phyloP scores from a whole-genome alignment of 2,888 invertebrate genomes.

The Lithophane ornitopus region DNA sequence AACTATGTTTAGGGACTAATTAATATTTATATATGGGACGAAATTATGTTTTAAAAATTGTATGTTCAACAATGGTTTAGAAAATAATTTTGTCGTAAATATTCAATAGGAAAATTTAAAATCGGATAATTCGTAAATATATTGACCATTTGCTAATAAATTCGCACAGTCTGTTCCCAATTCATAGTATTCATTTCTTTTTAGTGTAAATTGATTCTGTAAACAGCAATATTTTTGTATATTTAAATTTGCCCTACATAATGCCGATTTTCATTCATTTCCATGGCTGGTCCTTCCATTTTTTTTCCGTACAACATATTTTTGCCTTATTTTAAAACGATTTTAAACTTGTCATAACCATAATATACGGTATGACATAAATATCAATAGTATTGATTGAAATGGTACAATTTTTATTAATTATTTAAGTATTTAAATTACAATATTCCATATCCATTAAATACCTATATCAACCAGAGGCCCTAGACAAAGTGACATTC shows the following conservation, averaged over 20 bases:
- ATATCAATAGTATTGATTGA: conserved; percentile 41
- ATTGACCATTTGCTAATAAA: conserved; percentile 74
- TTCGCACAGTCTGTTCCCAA: conserved; percentile 78
- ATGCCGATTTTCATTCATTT: conserved; percentile 14
- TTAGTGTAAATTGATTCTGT: conserved; percentile 14
- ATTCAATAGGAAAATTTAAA: conserved; percentile 54
- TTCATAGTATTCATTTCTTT: conserved; percentile 50
- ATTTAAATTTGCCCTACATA: conserved; percentile 9
- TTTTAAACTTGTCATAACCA: conserved; percentile 40
- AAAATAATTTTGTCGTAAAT: conserved; percentile 46
- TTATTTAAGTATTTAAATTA: conserved; percentile 13
- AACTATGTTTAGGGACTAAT: conserved; percentile 40
- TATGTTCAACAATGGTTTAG: conserved; percentile 41
- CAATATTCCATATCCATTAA: conserved; percentile 25
- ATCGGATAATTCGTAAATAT: conserved; percentile 62
- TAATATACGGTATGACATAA: conserved; percentile 60
- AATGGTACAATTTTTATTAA: conserved; percentile 22
- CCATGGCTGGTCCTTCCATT: background rate
- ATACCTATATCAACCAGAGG: conserved; percentile 19
- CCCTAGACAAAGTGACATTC: too few species aligned
- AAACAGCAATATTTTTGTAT: conserved; percentile 17
- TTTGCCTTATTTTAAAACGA: conserved; percentile 36
- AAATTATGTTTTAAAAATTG: conserved; percentile 45
- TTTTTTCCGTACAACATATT: conserved; percentile 19
- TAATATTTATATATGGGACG: conserved; percentile 44